These are phyloP conservation scores for Drosophila miranda DNA, from an alignment of 1,140 invertebrate genomes.

Conservation along the genomic window DNA sequence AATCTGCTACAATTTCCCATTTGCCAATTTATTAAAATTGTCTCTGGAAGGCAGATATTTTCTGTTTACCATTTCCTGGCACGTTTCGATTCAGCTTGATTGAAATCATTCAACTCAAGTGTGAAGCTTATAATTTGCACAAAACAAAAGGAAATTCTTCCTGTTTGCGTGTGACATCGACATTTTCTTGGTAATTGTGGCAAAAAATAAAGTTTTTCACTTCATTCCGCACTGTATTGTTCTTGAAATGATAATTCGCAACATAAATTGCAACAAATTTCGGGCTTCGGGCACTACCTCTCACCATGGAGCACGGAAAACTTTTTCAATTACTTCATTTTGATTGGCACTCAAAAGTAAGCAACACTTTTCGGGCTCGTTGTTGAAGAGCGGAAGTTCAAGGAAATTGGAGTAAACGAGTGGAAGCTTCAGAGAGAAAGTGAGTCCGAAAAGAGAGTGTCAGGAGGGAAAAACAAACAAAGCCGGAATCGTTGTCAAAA, in stretches of 20 bases:
- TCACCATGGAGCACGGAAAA: slow-evolving; percentile 1
- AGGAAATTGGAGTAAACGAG: no score
- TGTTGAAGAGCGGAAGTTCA: no score
- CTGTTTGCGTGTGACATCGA: background rate
- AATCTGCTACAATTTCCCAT: background rate
- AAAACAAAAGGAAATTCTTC: slow-evolving; percentile 22
- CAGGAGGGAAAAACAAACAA: slow-evolving; percentile 10
- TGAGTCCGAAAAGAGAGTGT: no score
- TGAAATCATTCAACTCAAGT: slow-evolving; percentile 33
- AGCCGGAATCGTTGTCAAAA: slow-evolving; percentile 70
- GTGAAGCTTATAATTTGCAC: slow-evolving; percentile 37
- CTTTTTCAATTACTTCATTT: slow-evolving; percentile 51
- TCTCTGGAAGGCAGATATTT: background rate
- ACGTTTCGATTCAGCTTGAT: slow-evolving; percentile 48
- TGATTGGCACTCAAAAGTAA: slow-evolving; percentile 33
- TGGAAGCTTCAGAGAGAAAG: no score
- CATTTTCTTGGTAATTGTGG: no score
- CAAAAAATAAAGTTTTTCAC: background rate
- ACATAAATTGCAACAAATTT: slow-evolving; percentile 22
- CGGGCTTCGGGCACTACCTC: background rate
- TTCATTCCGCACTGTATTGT: background rate
- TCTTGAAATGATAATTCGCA: background rate
- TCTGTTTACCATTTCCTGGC: slow-evolving; percentile 25
- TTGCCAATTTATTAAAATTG: slow-evolving; percentile 33
- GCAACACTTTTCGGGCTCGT: slow-evolving; percentile 10